Percentiles rank a stretch among this genome's conserved stretches.
phyloP scores from a whole-genome alignment of 2,888 invertebrate genomes.

The Coleophora deauratella region DNA sequence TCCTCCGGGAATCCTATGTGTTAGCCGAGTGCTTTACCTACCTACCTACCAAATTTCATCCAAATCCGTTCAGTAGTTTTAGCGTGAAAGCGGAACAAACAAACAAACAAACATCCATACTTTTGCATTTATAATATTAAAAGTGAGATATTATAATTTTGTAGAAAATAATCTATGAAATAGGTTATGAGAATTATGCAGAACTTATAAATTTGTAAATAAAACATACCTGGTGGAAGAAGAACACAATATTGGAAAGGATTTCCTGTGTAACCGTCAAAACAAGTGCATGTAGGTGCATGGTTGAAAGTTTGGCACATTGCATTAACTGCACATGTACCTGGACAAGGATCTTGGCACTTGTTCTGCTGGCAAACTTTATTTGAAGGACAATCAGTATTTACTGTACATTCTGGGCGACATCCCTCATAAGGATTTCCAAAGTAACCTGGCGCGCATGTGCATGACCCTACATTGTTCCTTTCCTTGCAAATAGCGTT shows the following conservation, averaged over 20 bases:
- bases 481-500: conserved; percentile 81
- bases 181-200: no score
- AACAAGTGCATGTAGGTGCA: conserved; percentile 80
- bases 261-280: conserved; percentile 77
- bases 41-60: no score
- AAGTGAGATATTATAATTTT: no score
- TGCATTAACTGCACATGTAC: conserved; percentile 83
- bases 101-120: no score
- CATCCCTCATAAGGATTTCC: conserved; percentile 80
- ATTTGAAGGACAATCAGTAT: conserved; percentile 82
- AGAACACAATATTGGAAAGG: conserved; percentile 59
- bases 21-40: no score
- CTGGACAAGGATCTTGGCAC: conserved; percentile 84
- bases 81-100: no score
- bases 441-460: conserved; percentile 78
- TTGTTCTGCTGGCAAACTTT: conserved; percentile 82
- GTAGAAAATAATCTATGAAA: no score
- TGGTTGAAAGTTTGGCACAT: conserved; percentile 83
- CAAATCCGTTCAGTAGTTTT: no score
- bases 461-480: conserved; percentile 81
- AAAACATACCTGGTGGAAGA: conserved; percentile 33
- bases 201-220: no score
- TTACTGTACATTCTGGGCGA: conserved; percentile 82
- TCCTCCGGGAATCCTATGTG: no score
- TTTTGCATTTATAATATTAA: no score